These are phyloP conservation scores for Isotomurus palustris DNA, from an alignment of 2,888 invertebrate genomes.

Conservation along the genomic window DNA sequence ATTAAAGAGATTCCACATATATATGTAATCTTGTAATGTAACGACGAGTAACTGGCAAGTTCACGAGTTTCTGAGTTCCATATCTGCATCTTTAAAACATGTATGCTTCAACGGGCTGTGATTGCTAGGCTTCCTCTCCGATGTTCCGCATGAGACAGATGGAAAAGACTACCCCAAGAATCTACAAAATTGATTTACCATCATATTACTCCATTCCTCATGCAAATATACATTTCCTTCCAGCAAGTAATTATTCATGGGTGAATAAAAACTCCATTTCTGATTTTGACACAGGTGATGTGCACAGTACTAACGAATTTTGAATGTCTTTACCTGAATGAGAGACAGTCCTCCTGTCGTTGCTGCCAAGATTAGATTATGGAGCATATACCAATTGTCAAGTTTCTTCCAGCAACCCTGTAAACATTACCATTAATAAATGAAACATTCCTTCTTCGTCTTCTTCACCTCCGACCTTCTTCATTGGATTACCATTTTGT, in stretches of 20 bases:
- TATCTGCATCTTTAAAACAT: conserved; percentile 24
- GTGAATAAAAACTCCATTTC: too few relatives aligned
- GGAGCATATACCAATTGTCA: conserved; percentile 51
- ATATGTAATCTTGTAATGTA: too few relatives aligned
- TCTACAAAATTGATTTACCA: conserved; percentile 47
- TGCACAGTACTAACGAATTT: too few relatives aligned
- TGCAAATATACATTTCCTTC: too few relatives aligned
- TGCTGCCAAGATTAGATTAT: conserved; percentile 52
- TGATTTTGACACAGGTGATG: too few relatives aligned
- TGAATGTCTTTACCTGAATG: conserved; percentile 50
- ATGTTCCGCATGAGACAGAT: conserved; percentile 50
- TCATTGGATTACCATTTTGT: too few relatives aligned
- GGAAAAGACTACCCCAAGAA: conserved; percentile 48
- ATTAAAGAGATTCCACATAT: too few relatives aligned
- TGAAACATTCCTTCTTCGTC: too few relatives aligned
- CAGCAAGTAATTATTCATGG: too few relatives aligned
- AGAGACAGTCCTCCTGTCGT: conserved; percentile 51
- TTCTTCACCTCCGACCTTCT: background rate
- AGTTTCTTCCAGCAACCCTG: conserved; percentile 54
- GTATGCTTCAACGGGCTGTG: conserved; percentile 35
- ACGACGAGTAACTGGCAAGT: too few relatives aligned
- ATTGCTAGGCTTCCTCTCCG: conserved; percentile 37
- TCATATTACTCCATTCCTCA: too few relatives aligned
- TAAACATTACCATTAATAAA: conserved; percentile 16
- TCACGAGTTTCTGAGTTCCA: conserved; percentile 14